Percentiles rank a stretch among this genome's conserved stretches.
These are phyloP conservation scores for Conger conger DNA, from an alignment of 2,113 vertebrate species.

Conservation along the genomic window DNA sequence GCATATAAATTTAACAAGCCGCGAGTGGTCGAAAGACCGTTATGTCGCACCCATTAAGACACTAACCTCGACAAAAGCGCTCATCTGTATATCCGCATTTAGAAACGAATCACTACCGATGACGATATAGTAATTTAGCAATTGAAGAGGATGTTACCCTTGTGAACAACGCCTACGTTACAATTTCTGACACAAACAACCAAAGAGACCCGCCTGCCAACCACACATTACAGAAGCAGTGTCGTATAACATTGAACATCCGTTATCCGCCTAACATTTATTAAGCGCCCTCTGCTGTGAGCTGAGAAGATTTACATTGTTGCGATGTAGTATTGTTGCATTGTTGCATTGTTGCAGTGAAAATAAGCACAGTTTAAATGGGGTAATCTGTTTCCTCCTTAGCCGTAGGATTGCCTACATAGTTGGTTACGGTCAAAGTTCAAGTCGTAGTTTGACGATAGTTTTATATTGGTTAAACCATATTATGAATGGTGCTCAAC, in stretches of 20 bases:
- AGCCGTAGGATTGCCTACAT: not conserved
- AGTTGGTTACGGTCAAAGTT: not conserved
- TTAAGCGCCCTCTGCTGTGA: not conserved
- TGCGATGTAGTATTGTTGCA: no score
- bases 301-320: not conserved
- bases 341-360: no score
- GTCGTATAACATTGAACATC: not conserved
- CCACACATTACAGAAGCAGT: not conserved
- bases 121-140: not conserved
- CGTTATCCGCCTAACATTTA: not conserved
- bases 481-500: no score
- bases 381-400: not conserved
- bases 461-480: no score
- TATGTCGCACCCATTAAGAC: not conserved
- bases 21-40: not conserved
- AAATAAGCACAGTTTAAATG: not conserved
- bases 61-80: not conserved
- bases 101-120: not conserved
- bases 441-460: not conserved
- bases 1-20: not conserved
- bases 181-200: not conserved
- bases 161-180: not conserved
- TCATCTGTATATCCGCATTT: not conserved
- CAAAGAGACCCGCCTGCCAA: not conserved
- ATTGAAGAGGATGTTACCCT: slow-evolving; percentile 3